Conservation (phyloP, 2,113 vertebrate species). For the Callocephalon fimbriatum region DNA sequence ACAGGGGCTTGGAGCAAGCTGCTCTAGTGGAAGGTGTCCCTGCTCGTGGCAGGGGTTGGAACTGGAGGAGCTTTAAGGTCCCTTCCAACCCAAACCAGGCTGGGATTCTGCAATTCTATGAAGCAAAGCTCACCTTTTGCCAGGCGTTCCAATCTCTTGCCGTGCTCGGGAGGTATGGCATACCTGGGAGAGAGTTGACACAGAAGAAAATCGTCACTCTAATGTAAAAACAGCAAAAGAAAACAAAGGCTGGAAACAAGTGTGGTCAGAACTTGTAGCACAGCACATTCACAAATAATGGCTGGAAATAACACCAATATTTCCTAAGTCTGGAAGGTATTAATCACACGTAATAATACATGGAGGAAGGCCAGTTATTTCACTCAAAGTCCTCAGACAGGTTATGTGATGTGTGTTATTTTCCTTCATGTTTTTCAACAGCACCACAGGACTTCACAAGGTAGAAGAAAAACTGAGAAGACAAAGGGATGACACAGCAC, state of each 20-base stretch:
- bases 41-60: not conserved
- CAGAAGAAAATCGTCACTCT: not conserved
- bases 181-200: conserved; percentile 82
- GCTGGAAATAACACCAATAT: not conserved
- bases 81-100: not conserved
- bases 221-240: rapidly evolving
- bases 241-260: not conserved
- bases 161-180: conserved; percentile 92
- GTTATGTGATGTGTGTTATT: not conserved
- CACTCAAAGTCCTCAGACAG: rapidly evolving
- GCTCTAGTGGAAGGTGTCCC: not conserved
- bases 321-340: not conserved
- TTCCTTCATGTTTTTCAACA: not conserved
- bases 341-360: rapidly evolving
- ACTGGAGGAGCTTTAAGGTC: not conserved
- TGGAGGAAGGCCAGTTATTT: rapidly evolving
- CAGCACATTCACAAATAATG: rapidly evolving
- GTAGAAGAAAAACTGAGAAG: not conserved
- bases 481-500: not conserved
- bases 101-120: not conserved
- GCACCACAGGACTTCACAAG: not conserved
- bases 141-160: conserved; percentile 93
- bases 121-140: conserved; percentile 88
- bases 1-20: not conserved
- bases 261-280: rapidly evolving